These are phyloP conservation scores for Rhopalosiphum padi DNA, from an alignment of 1,140 invertebrate genomes.

Conservation along the genomic window DNA sequence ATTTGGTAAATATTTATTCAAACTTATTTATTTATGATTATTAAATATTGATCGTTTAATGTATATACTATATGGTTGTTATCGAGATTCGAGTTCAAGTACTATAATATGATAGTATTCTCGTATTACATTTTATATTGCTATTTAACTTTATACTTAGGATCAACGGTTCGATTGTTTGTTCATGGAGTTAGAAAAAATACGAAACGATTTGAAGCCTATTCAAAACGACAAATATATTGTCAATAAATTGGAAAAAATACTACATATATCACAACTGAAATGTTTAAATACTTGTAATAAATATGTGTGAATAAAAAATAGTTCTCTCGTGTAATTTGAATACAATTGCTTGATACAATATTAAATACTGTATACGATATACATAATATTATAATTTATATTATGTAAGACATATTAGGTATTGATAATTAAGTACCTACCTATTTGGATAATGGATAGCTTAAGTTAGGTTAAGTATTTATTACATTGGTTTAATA, in stretches of 20 bases:
- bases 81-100: background rate
- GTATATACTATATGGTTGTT: background rate
- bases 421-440: too few species aligned
- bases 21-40: background rate
- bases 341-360: background rate
- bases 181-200: background rate
- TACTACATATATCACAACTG: background rate
- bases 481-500: too few species aligned
- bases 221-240: background rate
- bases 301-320: background rate
- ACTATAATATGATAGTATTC: background rate
- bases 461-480: too few species aligned
- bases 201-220: background rate
- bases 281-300: background rate
- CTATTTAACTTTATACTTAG: background rate
- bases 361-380: too few species aligned
- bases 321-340: background rate
- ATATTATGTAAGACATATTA: too few species aligned
- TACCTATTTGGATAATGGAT: too few species aligned
- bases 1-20: slow-evolving; percentile 31
- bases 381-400: too few species aligned
- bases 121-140: background rate
- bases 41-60: background rate
- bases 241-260: background rate
- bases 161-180: background rate